phyloP scores from a whole-genome alignment of 1,140 invertebrate species.

The Calephelis virginiensis region DNA sequence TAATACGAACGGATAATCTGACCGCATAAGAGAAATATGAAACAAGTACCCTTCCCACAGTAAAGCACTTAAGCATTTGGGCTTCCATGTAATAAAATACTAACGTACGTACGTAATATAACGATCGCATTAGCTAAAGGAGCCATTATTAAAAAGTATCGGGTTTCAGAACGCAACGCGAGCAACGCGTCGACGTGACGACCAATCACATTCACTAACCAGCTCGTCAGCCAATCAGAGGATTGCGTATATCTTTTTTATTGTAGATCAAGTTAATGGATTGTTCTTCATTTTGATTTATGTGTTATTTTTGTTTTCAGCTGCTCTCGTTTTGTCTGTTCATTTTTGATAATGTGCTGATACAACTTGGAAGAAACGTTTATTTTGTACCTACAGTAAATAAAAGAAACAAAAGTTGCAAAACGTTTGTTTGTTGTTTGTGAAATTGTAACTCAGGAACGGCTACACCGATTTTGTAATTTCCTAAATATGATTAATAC shows the following conservation, averaged over 20 bases:
- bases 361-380: no score
- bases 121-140: conserved; percentile 74
- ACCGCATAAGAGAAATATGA: conserved; percentile 46
- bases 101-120: conserved; percentile 60
- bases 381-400: no score
- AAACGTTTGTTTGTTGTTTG: no score
- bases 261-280: conserved; percentile 71
- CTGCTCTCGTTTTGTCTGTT: conserved; percentile 7
- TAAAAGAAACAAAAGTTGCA: no score
- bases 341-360: no score
- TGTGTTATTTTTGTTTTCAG: conserved; percentile 52
- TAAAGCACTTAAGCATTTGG: conserved; percentile 61
- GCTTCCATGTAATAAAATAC: conserved; percentile 73
- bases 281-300: conserved; percentile 76
- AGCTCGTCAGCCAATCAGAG: conserved; percentile 50
- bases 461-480: no score
- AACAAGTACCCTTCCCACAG: conserved; percentile 52
- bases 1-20: conserved; percentile 40
- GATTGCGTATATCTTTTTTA: conserved; percentile 50
- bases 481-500: no score
- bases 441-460: no score
- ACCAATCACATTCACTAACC: conserved; percentile 53
- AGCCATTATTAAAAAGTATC: conserved; percentile 79
- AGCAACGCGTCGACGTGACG: conserved; percentile 28
- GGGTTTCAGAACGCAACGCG: conserved; percentile 63